Conservation (phyloP, 2,113 vertebrate species). For the Motacilla alba region DNA sequence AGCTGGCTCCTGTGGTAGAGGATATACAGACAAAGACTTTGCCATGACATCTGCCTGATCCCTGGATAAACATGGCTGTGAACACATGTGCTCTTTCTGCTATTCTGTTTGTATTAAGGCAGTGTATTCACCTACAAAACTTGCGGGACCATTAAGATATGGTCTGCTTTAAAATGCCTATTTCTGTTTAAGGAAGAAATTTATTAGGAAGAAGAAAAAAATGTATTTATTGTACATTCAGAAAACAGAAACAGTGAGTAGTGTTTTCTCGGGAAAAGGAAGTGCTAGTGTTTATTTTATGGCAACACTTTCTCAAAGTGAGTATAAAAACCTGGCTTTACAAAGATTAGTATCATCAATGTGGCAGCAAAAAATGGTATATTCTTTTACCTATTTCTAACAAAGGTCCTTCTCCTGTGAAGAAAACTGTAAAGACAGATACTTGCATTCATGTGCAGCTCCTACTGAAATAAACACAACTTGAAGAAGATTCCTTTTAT, state of each 20-base stretch:
- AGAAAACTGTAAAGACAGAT: not conserved
- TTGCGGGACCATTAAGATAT: not conserved
- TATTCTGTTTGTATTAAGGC: constrained; percentile 2
- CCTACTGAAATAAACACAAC: constrained; percentile 2
- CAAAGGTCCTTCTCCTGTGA: not conserved
- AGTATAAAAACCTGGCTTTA: not conserved
- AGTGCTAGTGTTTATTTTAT: not conserved
- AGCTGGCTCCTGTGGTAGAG: not conserved
- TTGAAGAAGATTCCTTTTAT: not conserved
- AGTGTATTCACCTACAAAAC: not conserved
- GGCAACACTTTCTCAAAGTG: not conserved
- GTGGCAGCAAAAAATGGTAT: not conserved
- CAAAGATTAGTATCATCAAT: not conserved
- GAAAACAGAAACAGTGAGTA: not conserved
- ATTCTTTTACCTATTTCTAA: not conserved
- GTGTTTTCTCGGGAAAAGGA: not conserved
- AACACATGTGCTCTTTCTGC: constrained; percentile 30
- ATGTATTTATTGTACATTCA: not conserved
- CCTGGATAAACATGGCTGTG: constrained; percentile 26
- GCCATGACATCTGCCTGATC: constrained; percentile 45
- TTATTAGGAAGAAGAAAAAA: not conserved
- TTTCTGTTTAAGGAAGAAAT: not conserved
- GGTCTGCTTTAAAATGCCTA: not conserved
- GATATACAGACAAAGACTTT: constrained; percentile 37
- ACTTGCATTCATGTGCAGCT: not conserved